A percentile compares a stretch with the other conserved stretches of the same genome.
Conservation (phyloP, 2,888 invertebrate genomes). For the Anoncus sp. region DNA sequence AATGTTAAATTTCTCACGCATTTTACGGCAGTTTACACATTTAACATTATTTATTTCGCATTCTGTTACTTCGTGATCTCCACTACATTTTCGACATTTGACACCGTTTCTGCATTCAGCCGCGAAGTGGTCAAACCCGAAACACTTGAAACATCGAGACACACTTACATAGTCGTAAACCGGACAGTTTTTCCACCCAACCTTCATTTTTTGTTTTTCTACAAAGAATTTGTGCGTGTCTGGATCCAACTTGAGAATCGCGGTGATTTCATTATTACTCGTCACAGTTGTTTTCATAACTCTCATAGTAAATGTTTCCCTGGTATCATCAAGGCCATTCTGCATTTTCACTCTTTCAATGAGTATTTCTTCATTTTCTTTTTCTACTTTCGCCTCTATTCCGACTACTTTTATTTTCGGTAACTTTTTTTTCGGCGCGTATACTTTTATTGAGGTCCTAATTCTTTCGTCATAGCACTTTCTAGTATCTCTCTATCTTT, state of each 20-base stretch:
- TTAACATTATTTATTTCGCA: constrained; percentile 30
- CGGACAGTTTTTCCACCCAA: constrained; percentile 46
- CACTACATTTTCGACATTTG: constrained; percentile 42
- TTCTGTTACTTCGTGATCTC: constrained; percentile 31
- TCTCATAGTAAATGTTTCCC: constrained; percentile 20
- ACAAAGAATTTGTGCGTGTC: constrained; percentile 18
- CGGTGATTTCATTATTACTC: not conserved
- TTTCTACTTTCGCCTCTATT: constrained; percentile 40
- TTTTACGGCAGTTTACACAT: constrained; percentile 52
- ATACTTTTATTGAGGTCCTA: constrained; percentile 44
- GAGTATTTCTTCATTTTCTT: constrained; percentile 41
- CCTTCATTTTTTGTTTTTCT: constrained; percentile 36
- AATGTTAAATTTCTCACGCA: constrained; percentile 33
- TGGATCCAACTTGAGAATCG: constrained; percentile 35
- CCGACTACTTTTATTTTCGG: constrained; percentile 33
- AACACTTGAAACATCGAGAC: constrained; percentile 52
- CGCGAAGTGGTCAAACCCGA: constrained; percentile 51
- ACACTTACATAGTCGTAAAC: constrained; percentile 44
- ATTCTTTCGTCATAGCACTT: constrained; percentile 37
- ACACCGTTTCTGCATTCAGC: constrained; percentile 45
- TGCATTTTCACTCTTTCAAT: constrained; percentile 43
- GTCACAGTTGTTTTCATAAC: constrained; percentile 13
- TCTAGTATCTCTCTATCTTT: constrained; percentile 36
- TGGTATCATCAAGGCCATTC: constrained; percentile 23
- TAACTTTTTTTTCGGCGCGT: constrained; percentile 36